phyloP scores from a whole-genome alignment of 2,888 invertebrate genomes.

The Thalpophila matura region DNA sequence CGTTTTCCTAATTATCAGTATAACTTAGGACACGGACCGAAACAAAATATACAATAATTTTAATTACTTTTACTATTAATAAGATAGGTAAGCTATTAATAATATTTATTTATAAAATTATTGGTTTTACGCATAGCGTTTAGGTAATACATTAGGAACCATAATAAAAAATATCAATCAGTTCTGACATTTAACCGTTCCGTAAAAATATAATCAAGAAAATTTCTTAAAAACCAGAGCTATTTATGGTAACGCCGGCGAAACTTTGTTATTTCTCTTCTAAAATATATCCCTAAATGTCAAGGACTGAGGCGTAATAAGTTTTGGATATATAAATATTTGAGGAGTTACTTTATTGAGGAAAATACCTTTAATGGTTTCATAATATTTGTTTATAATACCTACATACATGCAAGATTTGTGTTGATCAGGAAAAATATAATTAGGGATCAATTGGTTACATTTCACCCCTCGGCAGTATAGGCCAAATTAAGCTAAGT shows the following conservation, averaged over 20 bases:
- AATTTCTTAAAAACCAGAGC: constrained; percentile 7
- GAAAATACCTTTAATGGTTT: background rate
- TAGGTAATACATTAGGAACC: too few species aligned
- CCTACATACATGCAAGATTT: too few species aligned
- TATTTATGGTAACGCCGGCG: constrained; percentile 10
- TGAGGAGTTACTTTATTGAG: background rate
- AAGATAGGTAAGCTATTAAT: too few species aligned
- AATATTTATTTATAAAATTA: too few species aligned
- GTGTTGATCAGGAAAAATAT: too few species aligned
- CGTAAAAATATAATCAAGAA: background rate
- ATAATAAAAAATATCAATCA: too few species aligned
- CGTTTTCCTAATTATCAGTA: background rate
- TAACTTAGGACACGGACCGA: background rate
- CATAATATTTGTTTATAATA: too few species aligned
- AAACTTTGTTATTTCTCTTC: constrained; percentile 22
- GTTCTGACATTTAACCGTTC: too few species aligned
- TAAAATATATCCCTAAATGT: constrained; percentile 35
- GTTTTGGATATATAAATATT: constrained; percentile 14
- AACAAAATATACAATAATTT: background rate
- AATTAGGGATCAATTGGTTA: background rate
- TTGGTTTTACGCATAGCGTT: background rate
- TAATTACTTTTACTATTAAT: too few species aligned
- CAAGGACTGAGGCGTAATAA: constrained; percentile 16
- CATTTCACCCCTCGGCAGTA: background rate
- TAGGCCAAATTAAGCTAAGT: too few species aligned